These are phyloP conservation scores for Meloe dianella DNA, from an alignment of 2,888 invertebrate species.

Conservation along the genomic window DNA sequence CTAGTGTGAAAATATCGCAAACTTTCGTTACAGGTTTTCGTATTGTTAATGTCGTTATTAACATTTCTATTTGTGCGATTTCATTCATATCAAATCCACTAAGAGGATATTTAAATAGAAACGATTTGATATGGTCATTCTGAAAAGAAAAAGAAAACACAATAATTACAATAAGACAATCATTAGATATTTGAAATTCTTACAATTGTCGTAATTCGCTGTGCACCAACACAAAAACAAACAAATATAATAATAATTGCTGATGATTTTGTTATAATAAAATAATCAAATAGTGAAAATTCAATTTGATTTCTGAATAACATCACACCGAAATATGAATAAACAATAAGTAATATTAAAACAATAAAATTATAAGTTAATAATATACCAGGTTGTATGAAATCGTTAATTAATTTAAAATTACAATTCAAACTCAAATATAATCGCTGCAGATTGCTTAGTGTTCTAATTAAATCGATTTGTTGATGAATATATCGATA, in stretches of 20 bases:
- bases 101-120: slow-evolving; percentile 17
- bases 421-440: slow-evolving; percentile 19
- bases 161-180: too few species aligned
- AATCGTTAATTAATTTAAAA: slow-evolving; percentile 18
- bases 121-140: slow-evolving; percentile 19
- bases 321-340: slow-evolving; percentile 17
- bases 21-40: slow-evolving; percentile 12
- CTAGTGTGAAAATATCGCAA: slow-evolving; percentile 16
- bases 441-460: slow-evolving; percentile 20
- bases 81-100: slow-evolving; percentile 18
- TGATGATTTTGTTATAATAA: slow-evolving; percentile 15
- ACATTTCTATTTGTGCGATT: slow-evolving; percentile 21
- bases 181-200: not conserved
- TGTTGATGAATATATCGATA: too few species aligned
- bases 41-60: slow-evolving; percentile 17
- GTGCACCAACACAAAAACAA: slow-evolving; percentile 15
- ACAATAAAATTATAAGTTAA: slow-evolving; percentile 13
- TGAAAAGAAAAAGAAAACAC: slow-evolving; percentile 8
- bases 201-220: slow-evolving; percentile 12
- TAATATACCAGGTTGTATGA: slow-evolving; percentile 17
- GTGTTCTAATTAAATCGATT: not conserved
- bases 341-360: slow-evolving; percentile 21
- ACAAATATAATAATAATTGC: slow-evolving; percentile 14
- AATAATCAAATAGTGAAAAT: slow-evolving; percentile 19
- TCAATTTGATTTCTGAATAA: slow-evolving; percentile 12